Base-by-base conservation (phyloP, 2,797 vertebrate genomes). In the Coregonus ussuriensis region DNA sequence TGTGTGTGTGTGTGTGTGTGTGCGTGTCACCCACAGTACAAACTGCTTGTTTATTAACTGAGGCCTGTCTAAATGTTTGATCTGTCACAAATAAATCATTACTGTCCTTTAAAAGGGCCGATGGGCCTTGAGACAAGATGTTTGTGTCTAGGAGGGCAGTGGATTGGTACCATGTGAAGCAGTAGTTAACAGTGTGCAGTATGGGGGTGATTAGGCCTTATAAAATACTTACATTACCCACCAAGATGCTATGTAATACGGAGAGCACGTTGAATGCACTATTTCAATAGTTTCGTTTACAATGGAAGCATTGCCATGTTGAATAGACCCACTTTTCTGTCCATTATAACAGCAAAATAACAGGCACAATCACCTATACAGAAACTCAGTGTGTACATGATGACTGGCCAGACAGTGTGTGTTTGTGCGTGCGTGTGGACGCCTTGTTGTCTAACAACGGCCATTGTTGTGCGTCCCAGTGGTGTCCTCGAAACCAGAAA, bases 41-140 rank as follows among this genome's bases (percentile, higher is more conserved):
- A 13, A 33, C 14, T 4, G 41, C 21, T 29, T 31, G 29, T 25
- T 16, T 47, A 47, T 41, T 21, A 47, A 9, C 69, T 51, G 11
- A 25, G 7, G 3, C 41, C 41, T 71, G 41, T 71, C n/a, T 25
- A 47, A 63, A 74, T 51, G 56, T 74, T 74, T 63, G 18, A 63
- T 65, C 41, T 65, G 21, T 37, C 15, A 15, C 15, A 33, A 14
- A 73, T 71, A 41, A 71, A 51, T 41, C 18, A 33, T 33, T 71
- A 6, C 68, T 37, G 68, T 4, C 21, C 52, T 73, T 31, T 15
- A 67, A 67, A 35, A 51, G 25, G 4, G 21, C 18, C 37, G 21
- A n/a, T 37, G 37, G 6, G 18, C 9, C 18, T 21, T 2, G 3
- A 47, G 37, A n/a, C 37, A 4, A 71, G 41, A 71, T 71, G 68